Evolutionary conservation across 1,140 invertebrate species (phyloP).

Genomic region (Tachypleus tridentatus): DNA sequence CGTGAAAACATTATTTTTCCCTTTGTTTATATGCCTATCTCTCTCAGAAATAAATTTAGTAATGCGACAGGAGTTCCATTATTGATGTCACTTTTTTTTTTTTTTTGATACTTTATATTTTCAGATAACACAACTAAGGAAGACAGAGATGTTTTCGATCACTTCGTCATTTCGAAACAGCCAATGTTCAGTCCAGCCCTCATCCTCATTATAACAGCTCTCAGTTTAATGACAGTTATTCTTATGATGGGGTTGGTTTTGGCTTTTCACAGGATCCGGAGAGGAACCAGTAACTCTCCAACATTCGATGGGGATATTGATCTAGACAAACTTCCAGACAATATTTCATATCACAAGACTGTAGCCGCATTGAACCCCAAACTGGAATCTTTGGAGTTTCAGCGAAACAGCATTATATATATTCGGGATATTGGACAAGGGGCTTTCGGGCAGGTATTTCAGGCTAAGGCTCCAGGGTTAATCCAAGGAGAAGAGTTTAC

Average conservation of each 20-base stretch:
- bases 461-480: conserved; percentile 75
- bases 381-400: conserved; percentile 85
- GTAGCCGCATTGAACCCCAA: conserved; percentile 76
- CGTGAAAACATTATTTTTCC: no score
- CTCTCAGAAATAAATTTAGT: no score
- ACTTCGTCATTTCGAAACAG: no score
- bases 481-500: conserved; percentile 79
- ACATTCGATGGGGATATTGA: conserved; percentile 57
- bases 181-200: conserved; percentile 55
- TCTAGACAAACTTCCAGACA: conserved; percentile 73
- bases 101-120: no score
- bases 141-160: no score
- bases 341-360: conserved; percentile 72
- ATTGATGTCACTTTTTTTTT: no score
- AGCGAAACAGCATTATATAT: conserved; percentile 90
- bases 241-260: conserved; percentile 11
- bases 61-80: no score
- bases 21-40: no score
- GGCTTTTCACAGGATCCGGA: conserved; percentile 18
- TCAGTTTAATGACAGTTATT: conserved; percentile 13
- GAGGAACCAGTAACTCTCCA: conserved; percentile 52
- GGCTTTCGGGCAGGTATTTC: conserved; percentile 90
- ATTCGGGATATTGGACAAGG: conserved; percentile 85
- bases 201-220: conserved; percentile 52
- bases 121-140: no score